Evolutionary conservation across 2,888 invertebrate genomes (phyloP), one percentile per base, ranked within the genome.

Genomic region (Rhopalosiphum nymphaeae): DNA sequence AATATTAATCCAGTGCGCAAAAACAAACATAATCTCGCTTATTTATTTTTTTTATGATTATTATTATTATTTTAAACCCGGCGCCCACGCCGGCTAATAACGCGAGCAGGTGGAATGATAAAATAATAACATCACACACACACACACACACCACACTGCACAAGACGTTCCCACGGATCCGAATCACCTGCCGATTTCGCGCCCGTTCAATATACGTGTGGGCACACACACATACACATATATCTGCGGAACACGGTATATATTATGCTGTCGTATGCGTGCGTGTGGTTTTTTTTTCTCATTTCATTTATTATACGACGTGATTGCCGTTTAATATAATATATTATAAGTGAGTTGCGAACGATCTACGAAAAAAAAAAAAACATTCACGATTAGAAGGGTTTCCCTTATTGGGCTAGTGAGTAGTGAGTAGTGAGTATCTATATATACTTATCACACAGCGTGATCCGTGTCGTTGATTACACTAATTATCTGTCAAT

Each of bases 131-230:
- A 86, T 90, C 90, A 90, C 36, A 57, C 36, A 87, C 87, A 89
- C 89, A 56, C 42, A 57, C 36, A 87, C 87, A 89, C 89, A 56
- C 42, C 16, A 3, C 53, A 56, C 56, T n/a, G 9, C 91, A 42
- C 93, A 93, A 93, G 93, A 93, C 93, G 93, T 93, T 93, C 93
- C 93, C 93, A 93, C 93, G 93, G 90, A 93, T 93, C 89, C 93
- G 90, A 90, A 93, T 93, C 93, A 93, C 93, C 93, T 93, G 93
- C 93, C 93, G 93, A 93, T 93, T 93, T 93, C 90, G 93, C 93
- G 93, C 85, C 93, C 93, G 93, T 93, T 93, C 86, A 49, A 44
- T 42, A 56, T 92, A 53, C 49, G 92, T 44, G 92, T 87, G 61
- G 86, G 61, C 87, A 87, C 57, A 93, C 67, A 78, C 49, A 92